phyloP scores from a whole-genome alignment of 2,113 vertebrate species.

The Silurus asotus region DNA sequence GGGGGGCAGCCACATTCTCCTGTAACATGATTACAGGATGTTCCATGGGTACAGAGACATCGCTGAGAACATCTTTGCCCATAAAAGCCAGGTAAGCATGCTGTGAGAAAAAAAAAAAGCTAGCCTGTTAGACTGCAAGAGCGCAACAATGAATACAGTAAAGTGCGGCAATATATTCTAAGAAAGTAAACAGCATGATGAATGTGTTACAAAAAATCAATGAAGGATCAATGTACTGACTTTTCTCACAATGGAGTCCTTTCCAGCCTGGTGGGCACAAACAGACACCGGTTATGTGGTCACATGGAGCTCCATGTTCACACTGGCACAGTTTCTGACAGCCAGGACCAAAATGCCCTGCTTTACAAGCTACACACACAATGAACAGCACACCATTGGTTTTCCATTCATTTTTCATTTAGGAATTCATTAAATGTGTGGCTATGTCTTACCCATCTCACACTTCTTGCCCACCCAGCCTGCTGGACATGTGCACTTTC shows the following conservation, averaged over 20 bases:
- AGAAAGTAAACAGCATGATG: neutral
- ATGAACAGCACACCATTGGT: constrained; percentile 1
- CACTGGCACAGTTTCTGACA: constrained; percentile 81
- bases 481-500: constrained; percentile 77
- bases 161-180: neutral
- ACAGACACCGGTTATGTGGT: constrained; percentile 78
- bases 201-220: neutral
- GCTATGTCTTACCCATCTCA: constrained; percentile 72
- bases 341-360: constrained; percentile 74
- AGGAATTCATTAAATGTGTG: constrained; percentile 2
- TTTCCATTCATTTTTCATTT: neutral
- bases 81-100: constrained; percentile 80
- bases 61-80: constrained; percentile 75
- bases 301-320: constrained; percentile 70
- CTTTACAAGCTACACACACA: constrained; percentile 72
- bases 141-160: neutral
- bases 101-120: constrained; percentile 66
- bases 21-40: constrained; percentile 81
- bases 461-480: constrained; percentile 83
- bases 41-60: constrained; percentile 75
- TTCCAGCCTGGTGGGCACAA: constrained; percentile 83
- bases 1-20: constrained; percentile 83
- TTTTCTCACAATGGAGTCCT: constrained; percentile 76
- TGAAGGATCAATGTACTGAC: constrained; percentile 60
- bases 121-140: neutral